Conservation (phyloP, 2,888 invertebrate genomes). For the Phania funesta region DNA sequence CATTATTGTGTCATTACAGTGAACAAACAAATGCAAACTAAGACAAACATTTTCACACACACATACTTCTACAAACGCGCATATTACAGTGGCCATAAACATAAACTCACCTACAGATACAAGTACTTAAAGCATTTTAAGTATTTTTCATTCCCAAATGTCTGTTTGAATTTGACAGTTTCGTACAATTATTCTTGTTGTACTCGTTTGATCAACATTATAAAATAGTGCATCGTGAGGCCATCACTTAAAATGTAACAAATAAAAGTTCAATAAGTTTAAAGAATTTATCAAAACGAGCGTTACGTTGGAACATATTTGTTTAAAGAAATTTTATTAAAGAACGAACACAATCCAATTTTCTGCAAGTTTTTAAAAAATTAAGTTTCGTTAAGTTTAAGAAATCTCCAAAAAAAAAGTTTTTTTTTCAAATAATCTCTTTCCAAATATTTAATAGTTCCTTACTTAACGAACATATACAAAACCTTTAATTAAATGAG, state of each 20-base stretch:
- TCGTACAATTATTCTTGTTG: background rate
- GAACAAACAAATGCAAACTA: conserved; percentile 8
- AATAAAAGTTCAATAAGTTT: no score
- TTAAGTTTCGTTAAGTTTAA: background rate
- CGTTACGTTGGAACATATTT: no score
- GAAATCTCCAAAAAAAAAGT: background rate
- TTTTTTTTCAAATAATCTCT: no score
- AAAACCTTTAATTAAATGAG: no score
- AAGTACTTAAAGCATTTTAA: background rate
- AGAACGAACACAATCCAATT: no score
- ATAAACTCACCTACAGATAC: background rate
- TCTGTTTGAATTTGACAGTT: conserved; percentile 45
- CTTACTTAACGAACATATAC: no score
- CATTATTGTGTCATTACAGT: conserved; percentile 45
- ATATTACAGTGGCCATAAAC: background rate
- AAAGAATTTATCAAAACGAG: no score
- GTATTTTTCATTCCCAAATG: conserved; percentile 34
- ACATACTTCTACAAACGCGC: conserved; percentile 24
- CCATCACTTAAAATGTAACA: no score
- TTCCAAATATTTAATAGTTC: no score
- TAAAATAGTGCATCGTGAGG: background rate
- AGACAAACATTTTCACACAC: conserved; percentile 31
- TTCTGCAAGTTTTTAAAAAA: background rate
- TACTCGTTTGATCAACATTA: background rate
- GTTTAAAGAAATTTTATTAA: no score